These are phyloP conservation scores for Luperina testacea DNA, from an alignment of 2,888 invertebrate species.

Conservation along the genomic window DNA sequence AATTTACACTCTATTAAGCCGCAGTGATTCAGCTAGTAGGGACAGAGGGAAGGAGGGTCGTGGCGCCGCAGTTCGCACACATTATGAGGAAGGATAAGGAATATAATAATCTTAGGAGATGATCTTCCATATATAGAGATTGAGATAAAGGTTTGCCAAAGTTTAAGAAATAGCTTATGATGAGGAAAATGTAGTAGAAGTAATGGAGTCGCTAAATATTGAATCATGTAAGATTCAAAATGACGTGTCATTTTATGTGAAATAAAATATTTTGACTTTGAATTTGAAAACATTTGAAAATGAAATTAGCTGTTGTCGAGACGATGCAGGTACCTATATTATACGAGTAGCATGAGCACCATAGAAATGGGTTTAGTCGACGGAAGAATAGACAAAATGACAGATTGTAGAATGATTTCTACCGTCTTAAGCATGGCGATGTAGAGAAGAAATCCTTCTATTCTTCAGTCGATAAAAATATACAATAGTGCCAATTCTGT, in stretches of 20 bases:
- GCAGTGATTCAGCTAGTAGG: slow-evolving; percentile 81
- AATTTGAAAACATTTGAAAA: neutral
- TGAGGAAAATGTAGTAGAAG: neutral
- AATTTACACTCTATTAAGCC: slow-evolving; percentile 83
- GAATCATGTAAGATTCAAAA: neutral
- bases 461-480: too few relatives aligned
- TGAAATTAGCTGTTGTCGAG: neutral
- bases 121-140: slow-evolving; percentile 34
- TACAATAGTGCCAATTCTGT: too few relatives aligned
- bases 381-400: too few relatives aligned
- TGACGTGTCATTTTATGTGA: neutral
- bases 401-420: too few relatives aligned
- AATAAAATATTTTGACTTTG: neutral
- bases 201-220: neutral
- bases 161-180: neutral
- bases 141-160: slow-evolving; percentile 7
- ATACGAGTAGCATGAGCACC: too few relatives aligned
- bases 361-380: too few relatives aligned
- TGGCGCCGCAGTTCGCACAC: slow-evolving; percentile 45
- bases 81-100: slow-evolving; percentile 40
- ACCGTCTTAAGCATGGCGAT: too few relatives aligned
- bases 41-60: slow-evolving; percentile 62
- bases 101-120: slow-evolving; percentile 49
- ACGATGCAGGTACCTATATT: too few relatives aligned
- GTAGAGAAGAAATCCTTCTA: too few relatives aligned